These are phyloP conservation scores for Colaptes auratus DNA, from an alignment of 2,113 vertebrate species.

Conservation along the genomic window DNA sequence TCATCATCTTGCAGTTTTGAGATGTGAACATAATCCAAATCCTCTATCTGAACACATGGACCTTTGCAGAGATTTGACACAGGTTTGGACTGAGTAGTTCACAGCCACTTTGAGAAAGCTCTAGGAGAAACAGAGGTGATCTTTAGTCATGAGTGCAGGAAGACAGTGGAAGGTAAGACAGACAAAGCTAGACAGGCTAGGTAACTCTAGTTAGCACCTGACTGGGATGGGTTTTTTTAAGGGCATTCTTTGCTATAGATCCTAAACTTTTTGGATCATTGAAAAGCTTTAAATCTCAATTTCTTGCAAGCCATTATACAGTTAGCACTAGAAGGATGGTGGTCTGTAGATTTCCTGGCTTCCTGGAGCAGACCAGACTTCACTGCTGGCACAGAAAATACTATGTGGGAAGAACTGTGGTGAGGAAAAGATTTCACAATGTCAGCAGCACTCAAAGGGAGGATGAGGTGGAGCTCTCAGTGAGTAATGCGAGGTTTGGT, in stretches of 20 bases:
- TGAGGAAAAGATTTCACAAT: neutral
- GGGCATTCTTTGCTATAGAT: neutral
- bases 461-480: neutral
- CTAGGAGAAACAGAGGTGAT: neutral
- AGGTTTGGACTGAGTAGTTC: neutral
- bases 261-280: neutral
- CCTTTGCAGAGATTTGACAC: neutral
- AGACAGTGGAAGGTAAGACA: neutral
- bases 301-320: neutral
- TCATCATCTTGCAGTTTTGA: neutral
- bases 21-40: neutral
- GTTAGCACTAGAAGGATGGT: neutral
- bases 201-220: neutral
- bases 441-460: constrained; percentile 9
- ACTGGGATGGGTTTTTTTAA: neutral
- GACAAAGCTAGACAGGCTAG: neutral
- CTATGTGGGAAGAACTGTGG: constrained; percentile 16
- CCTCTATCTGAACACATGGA: neutral
- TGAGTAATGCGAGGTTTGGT: constrained; percentile 38
- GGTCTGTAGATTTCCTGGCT: neutral
- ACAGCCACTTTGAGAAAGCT: neutral
- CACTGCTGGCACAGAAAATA: constrained; percentile 6
- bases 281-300: neutral
- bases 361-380: neutral
- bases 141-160: neutral